A percentile compares a stretch with the other conserved stretches of the same genome.
Conservation (phyloP, 2,113 vertebrate species). For the Rhinolophus ferrumequinum region DNA sequence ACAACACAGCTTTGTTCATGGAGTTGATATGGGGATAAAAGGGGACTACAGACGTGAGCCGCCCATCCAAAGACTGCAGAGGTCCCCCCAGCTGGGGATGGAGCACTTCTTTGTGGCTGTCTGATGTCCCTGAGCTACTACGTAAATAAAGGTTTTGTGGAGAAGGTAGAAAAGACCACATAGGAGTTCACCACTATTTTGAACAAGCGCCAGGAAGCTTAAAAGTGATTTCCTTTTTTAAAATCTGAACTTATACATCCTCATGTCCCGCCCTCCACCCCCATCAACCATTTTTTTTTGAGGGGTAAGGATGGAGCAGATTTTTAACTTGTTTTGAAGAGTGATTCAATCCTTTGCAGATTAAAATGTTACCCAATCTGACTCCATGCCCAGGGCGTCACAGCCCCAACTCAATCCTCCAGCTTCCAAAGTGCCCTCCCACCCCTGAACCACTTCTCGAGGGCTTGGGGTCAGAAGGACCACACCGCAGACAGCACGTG, state of each 20-base stretch:
- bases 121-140: not conserved
- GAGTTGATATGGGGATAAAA: accelerated
- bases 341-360: not conserved
- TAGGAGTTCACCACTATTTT: not conserved
- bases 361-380: not conserved
- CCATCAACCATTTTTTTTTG: not conserved
- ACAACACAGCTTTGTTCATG: not conserved
- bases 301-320: too few relatives aligned
- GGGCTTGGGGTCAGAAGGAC: not conserved
- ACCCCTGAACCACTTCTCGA: accelerated
- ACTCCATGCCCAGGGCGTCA: accelerated
- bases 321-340: not conserved
- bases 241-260: slow-evolving; percentile 50
- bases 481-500: not conserved
- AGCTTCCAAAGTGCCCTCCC: not conserved
- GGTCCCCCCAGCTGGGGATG: accelerated
- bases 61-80: not conserved
- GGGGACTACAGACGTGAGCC: accelerated
- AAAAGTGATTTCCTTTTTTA: slow-evolving; percentile 65
- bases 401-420: accelerated
- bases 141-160: not conserved
- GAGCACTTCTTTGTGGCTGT: not conserved
- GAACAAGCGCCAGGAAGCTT: slow-evolving; percentile 40
- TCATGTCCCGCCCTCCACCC: not conserved
- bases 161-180: not conserved